Evolutionary conservation across 2,797 vertebrate species (phyloP).

Genomic region (Sciurus vulgaris): DNA sequence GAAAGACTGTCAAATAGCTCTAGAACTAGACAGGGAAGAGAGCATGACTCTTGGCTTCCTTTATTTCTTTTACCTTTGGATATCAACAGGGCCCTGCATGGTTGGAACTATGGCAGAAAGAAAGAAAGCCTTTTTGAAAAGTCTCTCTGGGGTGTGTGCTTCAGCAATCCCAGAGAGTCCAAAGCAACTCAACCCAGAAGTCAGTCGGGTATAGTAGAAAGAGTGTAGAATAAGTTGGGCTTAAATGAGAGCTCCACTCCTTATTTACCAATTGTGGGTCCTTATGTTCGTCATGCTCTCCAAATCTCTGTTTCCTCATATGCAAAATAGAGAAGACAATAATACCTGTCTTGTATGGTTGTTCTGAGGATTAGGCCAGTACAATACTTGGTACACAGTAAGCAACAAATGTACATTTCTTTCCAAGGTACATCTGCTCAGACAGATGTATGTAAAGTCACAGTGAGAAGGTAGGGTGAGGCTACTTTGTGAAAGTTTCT

Average conservation of each 20-base stretch:
- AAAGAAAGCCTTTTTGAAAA: slow-evolving; percentile 55
- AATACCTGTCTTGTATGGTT: slow-evolving; percentile 22
- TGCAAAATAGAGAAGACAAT: slow-evolving; percentile 39
- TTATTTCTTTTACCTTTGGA: slow-evolving; percentile 51
- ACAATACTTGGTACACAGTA: background rate
- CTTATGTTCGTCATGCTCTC: background rate
- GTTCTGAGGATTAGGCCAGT: slow-evolving; percentile 48
- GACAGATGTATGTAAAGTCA: background rate
- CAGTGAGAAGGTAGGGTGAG: background rate
- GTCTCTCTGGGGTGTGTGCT: background rate
- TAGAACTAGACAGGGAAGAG: slow-evolving; percentile 21
- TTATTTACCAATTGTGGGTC: slow-evolving; percentile 43
- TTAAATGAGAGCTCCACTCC: background rate
- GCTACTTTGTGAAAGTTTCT: background rate
- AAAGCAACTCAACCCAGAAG: slow-evolving; percentile 30
- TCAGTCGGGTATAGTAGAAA: background rate
- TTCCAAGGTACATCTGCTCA: slow-evolving; percentile 32
- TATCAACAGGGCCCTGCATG: background rate
- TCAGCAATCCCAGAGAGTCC: background rate
- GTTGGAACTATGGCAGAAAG: slow-evolving; percentile 32
- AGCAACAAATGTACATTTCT: slow-evolving; percentile 52
- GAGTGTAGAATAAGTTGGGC: background rate
- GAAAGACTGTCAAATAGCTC: background rate
- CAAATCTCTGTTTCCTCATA: slow-evolving; percentile 48
- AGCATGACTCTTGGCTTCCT: background rate